phyloP scores from a whole-genome alignment of 2,888 invertebrate genomes.

The Helicoverpa assulta region DNA sequence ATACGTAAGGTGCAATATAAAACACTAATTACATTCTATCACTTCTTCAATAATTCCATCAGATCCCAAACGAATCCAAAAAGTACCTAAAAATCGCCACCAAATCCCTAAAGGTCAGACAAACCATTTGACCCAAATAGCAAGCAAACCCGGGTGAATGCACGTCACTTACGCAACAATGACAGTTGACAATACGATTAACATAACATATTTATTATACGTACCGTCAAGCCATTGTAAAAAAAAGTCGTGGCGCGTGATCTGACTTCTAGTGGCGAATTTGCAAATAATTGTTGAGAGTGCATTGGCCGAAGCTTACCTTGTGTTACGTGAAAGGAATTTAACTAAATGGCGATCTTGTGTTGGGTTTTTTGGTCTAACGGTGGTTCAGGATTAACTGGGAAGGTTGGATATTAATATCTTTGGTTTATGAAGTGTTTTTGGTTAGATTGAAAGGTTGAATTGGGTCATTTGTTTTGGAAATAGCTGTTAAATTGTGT shows the following conservation, averaged over 20 bases:
- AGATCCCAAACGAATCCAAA: no score
- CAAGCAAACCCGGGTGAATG: constrained; percentile 55
- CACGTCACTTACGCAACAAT: constrained; percentile 76
- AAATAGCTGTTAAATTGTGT: no score
- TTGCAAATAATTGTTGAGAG: constrained; percentile 83
- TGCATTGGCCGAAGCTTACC: constrained; percentile 86
- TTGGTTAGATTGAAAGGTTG: no score
- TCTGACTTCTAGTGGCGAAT: constrained; percentile 76
- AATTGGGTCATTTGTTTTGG: no score
- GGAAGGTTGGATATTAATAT: constrained; percentile 22
- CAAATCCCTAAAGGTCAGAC: neutral
- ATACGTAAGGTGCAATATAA: no score
- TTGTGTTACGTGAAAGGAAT: constrained; percentile 81
- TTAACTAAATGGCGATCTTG: constrained; percentile 18
- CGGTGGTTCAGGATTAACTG: constrained; percentile 60
- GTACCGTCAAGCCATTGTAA: constrained; percentile 79
- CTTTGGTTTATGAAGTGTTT: constrained; percentile 1
- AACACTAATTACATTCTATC: no score
- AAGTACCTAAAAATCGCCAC: no score
- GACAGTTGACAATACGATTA: constrained; percentile 78
- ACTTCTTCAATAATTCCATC: no score
- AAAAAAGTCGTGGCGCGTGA: constrained; percentile 73
- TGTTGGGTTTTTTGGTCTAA: constrained; percentile 62
- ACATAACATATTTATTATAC: constrained; percentile 77
- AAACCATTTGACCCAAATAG: constrained; percentile 57